Conservation (phyloP, 2,797 vertebrate genomes). For the Gastrophryne carolinensis region DNA sequence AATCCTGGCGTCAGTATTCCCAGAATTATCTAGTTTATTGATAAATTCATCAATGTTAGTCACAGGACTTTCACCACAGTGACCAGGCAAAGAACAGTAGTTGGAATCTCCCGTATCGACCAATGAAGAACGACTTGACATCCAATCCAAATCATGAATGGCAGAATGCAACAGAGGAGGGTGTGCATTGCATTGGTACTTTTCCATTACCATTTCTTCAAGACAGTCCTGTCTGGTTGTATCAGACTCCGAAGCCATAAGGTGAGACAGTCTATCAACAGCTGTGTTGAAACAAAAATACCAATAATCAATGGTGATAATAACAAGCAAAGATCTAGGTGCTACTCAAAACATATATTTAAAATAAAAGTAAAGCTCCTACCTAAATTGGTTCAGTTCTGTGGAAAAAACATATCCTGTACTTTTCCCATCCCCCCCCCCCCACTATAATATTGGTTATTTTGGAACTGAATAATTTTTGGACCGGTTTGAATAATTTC, state of each 20-base stretch:
- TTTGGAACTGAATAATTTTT: too few species aligned
- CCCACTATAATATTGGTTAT: too few species aligned
- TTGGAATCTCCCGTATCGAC: background rate
- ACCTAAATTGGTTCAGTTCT: too few species aligned
- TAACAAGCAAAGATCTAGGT: too few species aligned
- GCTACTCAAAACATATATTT: too few species aligned
- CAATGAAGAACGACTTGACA: constrained; percentile 23
- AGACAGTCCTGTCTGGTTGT: constrained; percentile 29
- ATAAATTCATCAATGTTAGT: constrained; percentile 72
- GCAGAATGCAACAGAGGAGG: background rate
- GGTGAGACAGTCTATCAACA: constrained; percentile 73
- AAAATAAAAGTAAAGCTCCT: too few species aligned
- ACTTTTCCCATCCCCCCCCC: too few species aligned
- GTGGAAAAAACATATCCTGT: too few species aligned
- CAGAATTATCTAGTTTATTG: constrained; percentile 41
- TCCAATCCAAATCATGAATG: background rate
- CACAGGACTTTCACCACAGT: constrained; percentile 57
- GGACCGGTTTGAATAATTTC: too few species aligned
- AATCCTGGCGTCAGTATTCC: constrained; percentile 43
- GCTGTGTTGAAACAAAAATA: constrained; percentile 64
- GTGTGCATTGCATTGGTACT: constrained; percentile 43
- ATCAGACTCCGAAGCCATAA: constrained; percentile 67
- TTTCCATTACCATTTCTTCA: constrained; percentile 43
- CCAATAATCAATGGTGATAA: background rate
- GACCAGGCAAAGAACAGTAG: constrained; percentile 23